These are phyloP conservation scores for Anoplophora glabripennis DNA, from an alignment of 1,140 invertebrate genomes.

Conservation along the genomic window DNA sequence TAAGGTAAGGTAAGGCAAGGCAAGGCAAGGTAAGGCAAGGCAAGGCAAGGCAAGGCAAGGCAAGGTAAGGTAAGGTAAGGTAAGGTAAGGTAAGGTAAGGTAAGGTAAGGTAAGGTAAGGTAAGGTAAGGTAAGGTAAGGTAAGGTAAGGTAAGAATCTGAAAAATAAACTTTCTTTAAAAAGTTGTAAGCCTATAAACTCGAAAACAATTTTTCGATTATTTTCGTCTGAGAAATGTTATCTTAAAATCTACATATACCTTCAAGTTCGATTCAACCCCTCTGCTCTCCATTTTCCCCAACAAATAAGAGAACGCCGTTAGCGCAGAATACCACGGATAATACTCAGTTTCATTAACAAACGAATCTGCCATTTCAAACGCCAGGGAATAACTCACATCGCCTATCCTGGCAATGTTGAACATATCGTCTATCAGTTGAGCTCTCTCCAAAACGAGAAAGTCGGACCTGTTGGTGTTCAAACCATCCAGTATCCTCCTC, in stretches of 20 bases:
- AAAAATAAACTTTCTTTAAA: too few relatives aligned
- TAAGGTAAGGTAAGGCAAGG: too few relatives aligned
- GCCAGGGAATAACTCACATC: constrained; percentile 51
- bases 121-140: too few relatives aligned
- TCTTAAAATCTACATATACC: constrained; percentile 19
- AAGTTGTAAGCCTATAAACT: too few relatives aligned
- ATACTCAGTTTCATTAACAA: constrained; percentile 61
- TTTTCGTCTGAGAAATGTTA: too few relatives aligned
- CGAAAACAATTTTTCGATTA: too few relatives aligned
- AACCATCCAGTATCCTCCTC: constrained; percentile 10
- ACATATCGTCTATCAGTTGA: constrained; percentile 58
- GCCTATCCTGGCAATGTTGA: constrained; percentile 49
- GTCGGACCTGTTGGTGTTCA: constrained; percentile 7
- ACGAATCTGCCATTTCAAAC: constrained; percentile 58
- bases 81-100: too few relatives aligned
- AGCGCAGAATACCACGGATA: constrained; percentile 65
- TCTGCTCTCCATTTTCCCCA: constrained; percentile 38
- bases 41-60: too few relatives aligned
- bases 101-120: too few relatives aligned
- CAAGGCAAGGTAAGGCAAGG: too few relatives aligned
- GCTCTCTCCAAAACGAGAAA: constrained; percentile 49
- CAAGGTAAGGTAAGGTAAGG: too few relatives aligned
- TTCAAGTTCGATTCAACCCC: constrained; percentile 38
- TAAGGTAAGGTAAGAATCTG: too few relatives aligned
- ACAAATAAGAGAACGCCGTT: constrained; percentile 54